Base-by-base conservation (phyloP, 92 coral and sea anemone species). In the Palythoa grandiflora region DNA sequence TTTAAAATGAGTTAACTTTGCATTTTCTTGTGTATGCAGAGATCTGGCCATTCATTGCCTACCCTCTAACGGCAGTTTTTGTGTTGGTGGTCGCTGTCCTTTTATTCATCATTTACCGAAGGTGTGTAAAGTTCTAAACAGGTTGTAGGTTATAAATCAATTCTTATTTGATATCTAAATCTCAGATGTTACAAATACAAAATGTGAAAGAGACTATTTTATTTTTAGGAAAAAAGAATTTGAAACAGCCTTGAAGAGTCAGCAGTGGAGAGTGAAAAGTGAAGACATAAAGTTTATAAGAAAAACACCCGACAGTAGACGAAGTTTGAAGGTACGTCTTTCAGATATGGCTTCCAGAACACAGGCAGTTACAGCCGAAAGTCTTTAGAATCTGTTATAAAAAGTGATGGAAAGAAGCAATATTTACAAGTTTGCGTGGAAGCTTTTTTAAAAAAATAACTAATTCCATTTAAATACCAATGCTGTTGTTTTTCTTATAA, bases 221-320 rank as follows among this genome's bases (percentile, higher is more conserved):
- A 13, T 38, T 51, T 61, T 4, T 48, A 94, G 98, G 75, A 94
- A 83, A 73, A 92, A 90, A 74, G 85, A 91, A 3, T 94, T 94
- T 68, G 95, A 92, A 66, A 36, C 93, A 9, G 87, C 97, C n/a
- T 91, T 94, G 79, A 80, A 88, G 70, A 90, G 92, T 48, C 94
- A 94, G 78, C 88, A 78, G 63, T 94, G 97, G 97, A 90, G 90
- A 55, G 88, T 94, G 6, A 85, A 65, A 65, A 54, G 91, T 19
- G 83, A 79, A n/a, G 95, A 94, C 38, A 89, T 94, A 57, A 93
- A 71, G 61, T 92, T 94, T 84, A 88, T 89, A 15, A 92, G 75
- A 79, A 94, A 57, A 87, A 54, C 80, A 38, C 65, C 86, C 53
- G 93, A 90, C 3, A 61, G 83, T 44, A 83, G 90, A 70, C 80